Conservation (phyloP, 2,797 vertebrate species). For the Takifugu rubripes region DNA sequence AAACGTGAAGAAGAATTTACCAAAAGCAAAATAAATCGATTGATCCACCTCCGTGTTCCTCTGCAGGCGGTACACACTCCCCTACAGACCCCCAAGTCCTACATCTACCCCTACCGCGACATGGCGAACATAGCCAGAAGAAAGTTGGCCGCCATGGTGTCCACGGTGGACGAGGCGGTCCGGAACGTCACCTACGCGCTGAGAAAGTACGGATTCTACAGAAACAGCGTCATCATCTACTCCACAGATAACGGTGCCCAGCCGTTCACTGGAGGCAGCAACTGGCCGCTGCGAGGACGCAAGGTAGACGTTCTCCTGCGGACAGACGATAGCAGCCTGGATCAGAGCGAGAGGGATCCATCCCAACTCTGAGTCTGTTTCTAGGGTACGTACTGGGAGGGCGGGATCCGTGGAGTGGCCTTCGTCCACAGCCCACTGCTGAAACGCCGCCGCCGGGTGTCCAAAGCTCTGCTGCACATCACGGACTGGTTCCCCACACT, state of each 20-base stretch:
- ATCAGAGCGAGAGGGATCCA: no score
- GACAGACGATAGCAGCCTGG: no score
- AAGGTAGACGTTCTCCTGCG: constrained; percentile 64
- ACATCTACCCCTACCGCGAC: constrained; percentile 88
- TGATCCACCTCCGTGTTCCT: neutral
- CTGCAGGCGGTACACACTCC: constrained; percentile 90
- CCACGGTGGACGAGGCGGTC: constrained; percentile 93
- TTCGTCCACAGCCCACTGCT: constrained; percentile 95
- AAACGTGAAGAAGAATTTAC: no score
- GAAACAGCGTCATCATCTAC: constrained; percentile 90
- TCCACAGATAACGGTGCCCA: constrained; percentile 95
- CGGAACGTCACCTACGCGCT: constrained; percentile 92
- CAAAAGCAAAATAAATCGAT: neutral
- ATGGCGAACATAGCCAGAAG: constrained; percentile 88
- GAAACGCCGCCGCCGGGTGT: constrained; percentile 80
- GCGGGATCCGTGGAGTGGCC: constrained; percentile 88
- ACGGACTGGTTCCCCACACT: constrained; percentile 97
- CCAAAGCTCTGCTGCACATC: constrained; percentile 87
- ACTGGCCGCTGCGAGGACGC: constrained; percentile 92
- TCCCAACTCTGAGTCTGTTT: constrained; percentile 6
- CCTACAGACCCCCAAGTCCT: constrained; percentile 88
- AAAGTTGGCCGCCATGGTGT: constrained; percentile 92
- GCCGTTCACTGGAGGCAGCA: constrained; percentile 94
- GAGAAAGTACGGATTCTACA: constrained; percentile 89
- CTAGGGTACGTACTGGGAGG: constrained; percentile 94